Evolutionary conservation across 2,113 vertebrate genomes (phyloP).

Genomic region (Turnix velox): DNA sequence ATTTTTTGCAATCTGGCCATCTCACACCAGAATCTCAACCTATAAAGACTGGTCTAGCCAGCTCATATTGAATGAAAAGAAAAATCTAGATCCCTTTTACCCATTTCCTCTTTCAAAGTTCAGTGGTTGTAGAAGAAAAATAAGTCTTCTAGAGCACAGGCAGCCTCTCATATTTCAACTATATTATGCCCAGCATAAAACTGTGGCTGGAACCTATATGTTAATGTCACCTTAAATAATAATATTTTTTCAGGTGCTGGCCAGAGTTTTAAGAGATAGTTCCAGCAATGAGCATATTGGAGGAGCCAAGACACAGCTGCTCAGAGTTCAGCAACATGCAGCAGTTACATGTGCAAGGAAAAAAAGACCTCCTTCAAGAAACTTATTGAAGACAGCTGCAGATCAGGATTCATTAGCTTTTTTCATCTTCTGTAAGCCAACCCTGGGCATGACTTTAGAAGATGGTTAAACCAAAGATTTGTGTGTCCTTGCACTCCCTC

Average conservation of each 20-base stretch:
- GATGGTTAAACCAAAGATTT: slow-evolving; percentile 3
- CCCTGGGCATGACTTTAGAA: background rate
- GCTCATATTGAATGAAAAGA: background rate
- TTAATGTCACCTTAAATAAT: background rate
- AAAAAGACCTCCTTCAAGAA: slow-evolving; percentile 22
- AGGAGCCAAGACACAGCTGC: background rate
- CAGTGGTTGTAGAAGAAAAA: background rate
- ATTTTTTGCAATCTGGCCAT: background rate
- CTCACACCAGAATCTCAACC: background rate
- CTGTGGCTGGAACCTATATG: background rate
- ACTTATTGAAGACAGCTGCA: slow-evolving; percentile 3
- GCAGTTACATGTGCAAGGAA: background rate
- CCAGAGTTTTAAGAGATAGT: background rate
- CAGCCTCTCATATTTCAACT: background rate
- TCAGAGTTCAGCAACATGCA: background rate
- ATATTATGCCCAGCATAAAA: background rate
- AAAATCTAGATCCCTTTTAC: background rate
- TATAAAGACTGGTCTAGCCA: background rate
- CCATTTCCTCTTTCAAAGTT: background rate
- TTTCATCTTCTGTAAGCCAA: background rate
- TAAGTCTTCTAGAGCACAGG: background rate
- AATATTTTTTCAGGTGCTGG: slow-evolving; percentile 38
- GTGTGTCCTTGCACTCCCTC: background rate
- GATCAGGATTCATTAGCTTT: background rate
- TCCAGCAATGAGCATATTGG: background rate